A percentile compares a stretch with the other conserved stretches of the same genome.
Conservation (phyloP, 2,113 vertebrate genomes). For the Microcebus griseorufus region DNA sequence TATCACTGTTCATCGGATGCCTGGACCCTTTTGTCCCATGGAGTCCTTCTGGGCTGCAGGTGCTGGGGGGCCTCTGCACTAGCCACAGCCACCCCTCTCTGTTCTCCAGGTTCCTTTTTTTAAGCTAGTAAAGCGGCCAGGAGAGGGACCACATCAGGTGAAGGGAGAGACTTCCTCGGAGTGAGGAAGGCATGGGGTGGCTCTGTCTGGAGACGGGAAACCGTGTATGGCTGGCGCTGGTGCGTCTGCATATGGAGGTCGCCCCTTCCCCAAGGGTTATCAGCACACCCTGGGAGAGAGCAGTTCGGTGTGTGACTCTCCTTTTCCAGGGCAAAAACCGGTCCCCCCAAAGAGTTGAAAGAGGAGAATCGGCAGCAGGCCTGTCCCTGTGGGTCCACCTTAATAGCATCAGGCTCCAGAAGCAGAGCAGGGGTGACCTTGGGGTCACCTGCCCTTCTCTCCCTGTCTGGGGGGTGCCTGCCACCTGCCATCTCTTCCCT, state of each 20-base stretch:
- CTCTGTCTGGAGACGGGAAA: not conserved
- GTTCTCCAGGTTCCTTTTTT: not conserved
- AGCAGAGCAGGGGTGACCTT: not conserved
- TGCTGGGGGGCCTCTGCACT: not conserved
- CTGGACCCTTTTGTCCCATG: not conserved
- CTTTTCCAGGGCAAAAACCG: not conserved
- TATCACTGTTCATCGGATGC: not conserved
- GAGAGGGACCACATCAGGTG: not conserved
- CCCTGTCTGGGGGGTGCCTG: rapidly evolving
- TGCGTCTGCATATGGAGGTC: no score
- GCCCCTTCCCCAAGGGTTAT: not conserved
- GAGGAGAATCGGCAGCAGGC: not conserved
- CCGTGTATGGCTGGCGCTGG: no score
- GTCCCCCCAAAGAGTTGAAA: not conserved
- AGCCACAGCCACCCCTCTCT: not conserved
- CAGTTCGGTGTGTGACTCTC: not conserved
- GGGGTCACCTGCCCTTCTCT: not conserved
- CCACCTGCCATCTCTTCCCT: not conserved
- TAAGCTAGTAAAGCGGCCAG: not conserved
- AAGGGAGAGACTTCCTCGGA: not conserved
- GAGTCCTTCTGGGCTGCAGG: not conserved
- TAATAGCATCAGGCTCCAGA: not conserved
- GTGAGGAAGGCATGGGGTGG: not conserved
- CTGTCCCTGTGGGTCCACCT: not conserved
- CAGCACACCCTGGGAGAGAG: no score